Percentiles rank a stretch among this genome's conserved stretches.
phyloP scores from a whole-genome alignment of 2,797 vertebrate species.

The Myotis daubentonii region DNA sequence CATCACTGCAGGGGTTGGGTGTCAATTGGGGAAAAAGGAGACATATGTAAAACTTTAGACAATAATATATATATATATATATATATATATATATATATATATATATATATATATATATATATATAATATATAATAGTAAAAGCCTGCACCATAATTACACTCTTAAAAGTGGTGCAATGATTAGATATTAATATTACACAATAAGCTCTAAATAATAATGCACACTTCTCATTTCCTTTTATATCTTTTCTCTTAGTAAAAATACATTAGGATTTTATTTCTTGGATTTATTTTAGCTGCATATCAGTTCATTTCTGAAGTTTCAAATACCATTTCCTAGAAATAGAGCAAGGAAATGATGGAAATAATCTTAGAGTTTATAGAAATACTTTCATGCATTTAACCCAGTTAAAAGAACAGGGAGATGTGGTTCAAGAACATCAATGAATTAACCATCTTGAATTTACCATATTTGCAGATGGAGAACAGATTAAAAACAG shows the following conservation, averaged over 20 bases:
- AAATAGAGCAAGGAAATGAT: neutral
- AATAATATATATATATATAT: too few relatives aligned
- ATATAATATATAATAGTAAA: neutral
- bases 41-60: too few relatives aligned
- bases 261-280: neutral
- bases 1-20: too few relatives aligned
- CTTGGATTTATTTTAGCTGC: neutral
- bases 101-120: too few relatives aligned
- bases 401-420: neutral
- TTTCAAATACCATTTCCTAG: neutral
- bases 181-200: neutral
- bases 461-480: conserved; percentile 1
- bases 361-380: neutral
- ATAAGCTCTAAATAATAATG: neutral
- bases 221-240: neutral
- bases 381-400: neutral
- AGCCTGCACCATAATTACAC: neutral
- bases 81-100: too few relatives aligned
- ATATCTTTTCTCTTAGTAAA: neutral
- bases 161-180: neutral
- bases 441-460: neutral
- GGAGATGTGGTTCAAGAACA: neutral
- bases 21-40: too few relatives aligned
- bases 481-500: neutral
- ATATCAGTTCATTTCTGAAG: neutral